These are phyloP conservation scores for Drosophila subpulchrella DNA, from an alignment of 1,140 invertebrate genomes.

Conservation along the genomic window DNA sequence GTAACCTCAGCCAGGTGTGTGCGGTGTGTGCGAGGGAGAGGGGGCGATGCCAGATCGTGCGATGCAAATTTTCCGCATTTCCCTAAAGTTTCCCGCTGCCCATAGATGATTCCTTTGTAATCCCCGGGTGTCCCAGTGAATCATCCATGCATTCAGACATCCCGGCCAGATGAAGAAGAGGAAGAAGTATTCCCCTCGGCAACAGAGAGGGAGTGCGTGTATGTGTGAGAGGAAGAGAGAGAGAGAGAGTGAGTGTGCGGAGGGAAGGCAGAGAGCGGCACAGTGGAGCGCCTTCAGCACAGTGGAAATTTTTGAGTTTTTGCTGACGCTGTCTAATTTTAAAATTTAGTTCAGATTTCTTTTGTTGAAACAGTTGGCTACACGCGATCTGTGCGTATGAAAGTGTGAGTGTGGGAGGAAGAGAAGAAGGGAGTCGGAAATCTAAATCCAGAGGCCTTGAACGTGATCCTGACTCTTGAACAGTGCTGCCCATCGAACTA, in stretches of 20 bases:
- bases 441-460: conserved; percentile 12
- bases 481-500: conserved; percentile 10
- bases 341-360: conserved; percentile 45
- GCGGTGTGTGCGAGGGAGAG: conserved; percentile 30
- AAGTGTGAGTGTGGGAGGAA: conserved; percentile 6
- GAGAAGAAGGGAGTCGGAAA: neutral
- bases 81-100: conserved; percentile 13
- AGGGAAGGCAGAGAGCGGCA: conserved; percentile 4
- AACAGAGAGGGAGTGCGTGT: conserved; percentile 16
- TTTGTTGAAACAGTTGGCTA: conserved; percentile 64
- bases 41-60: conserved; percentile 28
- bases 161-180: neutral
- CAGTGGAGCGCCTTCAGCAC: conserved; percentile 28
- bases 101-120: conserved; percentile 41
- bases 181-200: conserved; percentile 25
- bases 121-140: conserved; percentile 35
- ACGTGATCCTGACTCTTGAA: conserved; percentile 7
- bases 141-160: conserved; percentile 34
- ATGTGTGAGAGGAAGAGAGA: neutral
- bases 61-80: conserved; percentile 42
- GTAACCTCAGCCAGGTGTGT: conserved; percentile 56
- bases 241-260: neutral
- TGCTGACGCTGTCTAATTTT: conserved; percentile 55
- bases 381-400: conserved; percentile 7
- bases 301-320: conserved; percentile 55